Evolutionary conservation across 2,888 invertebrate genomes (phyloP).

Genomic region (Sinelater perroti): DNA sequence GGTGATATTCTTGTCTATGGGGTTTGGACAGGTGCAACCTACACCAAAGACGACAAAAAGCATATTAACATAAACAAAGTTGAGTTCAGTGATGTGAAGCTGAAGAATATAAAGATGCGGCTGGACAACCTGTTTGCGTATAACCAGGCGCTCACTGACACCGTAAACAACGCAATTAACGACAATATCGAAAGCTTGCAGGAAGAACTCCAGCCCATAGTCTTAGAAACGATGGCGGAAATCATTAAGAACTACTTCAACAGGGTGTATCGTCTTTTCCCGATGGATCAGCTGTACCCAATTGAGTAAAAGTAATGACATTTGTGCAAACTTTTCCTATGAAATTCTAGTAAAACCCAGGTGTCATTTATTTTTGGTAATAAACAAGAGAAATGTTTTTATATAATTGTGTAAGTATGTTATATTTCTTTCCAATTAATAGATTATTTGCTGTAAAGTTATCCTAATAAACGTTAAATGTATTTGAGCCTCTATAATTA

Average conservation of each 20-base stretch:
- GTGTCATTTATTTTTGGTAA: no score
- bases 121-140: conserved; percentile 47
- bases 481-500: no score
- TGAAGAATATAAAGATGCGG: conserved; percentile 43
- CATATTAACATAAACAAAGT: background rate
- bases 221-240: conserved; percentile 46
- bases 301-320: no score
- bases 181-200: conserved; percentile 56
- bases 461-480: no score
- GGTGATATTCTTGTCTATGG: background rate
- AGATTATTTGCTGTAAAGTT: no score
- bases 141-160: conserved; percentile 46
- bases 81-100: background rate
- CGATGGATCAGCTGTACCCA: conserved; percentile 47
- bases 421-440: no score
- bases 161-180: conserved; percentile 56
- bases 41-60: background rate
- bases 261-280: conserved; percentile 43
- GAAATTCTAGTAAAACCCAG: no score
- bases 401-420: no score
- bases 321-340: no score
- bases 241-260: conserved; percentile 40
- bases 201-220: conserved; percentile 55
- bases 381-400: no score
- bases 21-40: background rate